phyloP scores from a whole-genome alignment of 2,888 invertebrate genomes.

The Phaonia tiefii region DNA sequence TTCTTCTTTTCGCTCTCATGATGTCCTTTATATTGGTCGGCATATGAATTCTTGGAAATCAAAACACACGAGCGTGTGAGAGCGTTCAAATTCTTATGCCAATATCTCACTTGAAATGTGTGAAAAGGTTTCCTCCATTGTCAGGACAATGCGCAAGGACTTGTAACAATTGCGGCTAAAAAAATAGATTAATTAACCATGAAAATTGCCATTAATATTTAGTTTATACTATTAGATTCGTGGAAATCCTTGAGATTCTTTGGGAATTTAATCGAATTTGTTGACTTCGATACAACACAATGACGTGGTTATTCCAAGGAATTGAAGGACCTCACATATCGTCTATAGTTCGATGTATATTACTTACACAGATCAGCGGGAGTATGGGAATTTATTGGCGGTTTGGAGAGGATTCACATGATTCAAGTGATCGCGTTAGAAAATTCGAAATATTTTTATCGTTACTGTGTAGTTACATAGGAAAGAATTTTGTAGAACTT shows the following conservation, averaged over 20 bases:
- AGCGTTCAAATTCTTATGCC: constrained; percentile 9
- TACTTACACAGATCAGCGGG: constrained; percentile 26
- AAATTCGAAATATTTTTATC: too few relatives aligned
- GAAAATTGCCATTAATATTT: constrained; percentile 61
- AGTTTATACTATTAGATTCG: constrained; percentile 41
- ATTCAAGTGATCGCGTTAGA: too few relatives aligned
- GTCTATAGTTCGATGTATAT: not conserved
- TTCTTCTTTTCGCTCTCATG: not conserved
- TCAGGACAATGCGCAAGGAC: constrained; percentile 40
- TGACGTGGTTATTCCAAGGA: not conserved
- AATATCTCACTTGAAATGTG: constrained; percentile 43
- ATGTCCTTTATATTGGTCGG: not conserved
- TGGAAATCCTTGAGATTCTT: constrained; percentile 22
- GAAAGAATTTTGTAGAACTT: too few relatives aligned
- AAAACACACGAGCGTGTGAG: constrained; percentile 19
- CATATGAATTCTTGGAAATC: constrained; percentile 44
- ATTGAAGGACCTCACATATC: constrained; percentile 18
- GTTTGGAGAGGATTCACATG: too few relatives aligned
- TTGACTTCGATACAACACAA: not conserved
- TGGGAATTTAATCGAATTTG: too few relatives aligned
- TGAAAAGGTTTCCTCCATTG: constrained; percentile 59
- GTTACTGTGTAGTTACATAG: too few relatives aligned
- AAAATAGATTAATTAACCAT: constrained; percentile 62
- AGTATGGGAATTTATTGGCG: not conserved
- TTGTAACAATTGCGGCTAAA: constrained; percentile 58